phyloP scores from a whole-genome alignment of 2,113 vertebrate species.

The Podarcis cretensis region DNA sequence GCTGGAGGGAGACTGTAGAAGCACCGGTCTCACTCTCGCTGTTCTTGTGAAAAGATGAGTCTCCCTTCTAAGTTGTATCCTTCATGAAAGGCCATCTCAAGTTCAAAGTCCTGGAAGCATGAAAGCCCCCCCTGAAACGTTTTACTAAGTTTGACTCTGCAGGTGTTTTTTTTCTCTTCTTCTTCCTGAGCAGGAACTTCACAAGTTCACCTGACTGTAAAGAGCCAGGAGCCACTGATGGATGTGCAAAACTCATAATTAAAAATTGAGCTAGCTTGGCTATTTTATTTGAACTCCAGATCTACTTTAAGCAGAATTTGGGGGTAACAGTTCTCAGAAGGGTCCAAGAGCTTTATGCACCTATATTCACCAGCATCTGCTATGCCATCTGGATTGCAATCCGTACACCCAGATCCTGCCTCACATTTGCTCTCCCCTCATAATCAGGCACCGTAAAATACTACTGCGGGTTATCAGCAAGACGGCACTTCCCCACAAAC shows the following conservation, averaged over 20 bases:
- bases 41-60: not conserved
- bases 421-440: not conserved
- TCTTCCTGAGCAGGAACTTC: not conserved
- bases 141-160: not conserved
- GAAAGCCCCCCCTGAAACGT: not conserved
- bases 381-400: not conserved
- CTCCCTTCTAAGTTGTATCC: constrained; percentile 21
- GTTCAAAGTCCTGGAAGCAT: not conserved
- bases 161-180: not conserved
- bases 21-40: not conserved
- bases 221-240: not conserved
- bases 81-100: not conserved
- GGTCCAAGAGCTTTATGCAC: not conserved
- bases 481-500: not conserved
- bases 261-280: not conserved
- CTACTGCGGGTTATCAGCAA: not conserved
- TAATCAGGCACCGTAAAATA: not conserved
- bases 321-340: not conserved
- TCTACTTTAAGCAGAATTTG: not conserved
- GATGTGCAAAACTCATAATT: not conserved
- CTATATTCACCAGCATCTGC: not conserved
- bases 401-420: too few relatives aligned
- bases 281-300: not conserved
- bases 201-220: not conserved
- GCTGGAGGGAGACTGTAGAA: not conserved